Base-by-base conservation (phyloP, 2,888 invertebrate species). In the Drosophila mimetica region DNA sequence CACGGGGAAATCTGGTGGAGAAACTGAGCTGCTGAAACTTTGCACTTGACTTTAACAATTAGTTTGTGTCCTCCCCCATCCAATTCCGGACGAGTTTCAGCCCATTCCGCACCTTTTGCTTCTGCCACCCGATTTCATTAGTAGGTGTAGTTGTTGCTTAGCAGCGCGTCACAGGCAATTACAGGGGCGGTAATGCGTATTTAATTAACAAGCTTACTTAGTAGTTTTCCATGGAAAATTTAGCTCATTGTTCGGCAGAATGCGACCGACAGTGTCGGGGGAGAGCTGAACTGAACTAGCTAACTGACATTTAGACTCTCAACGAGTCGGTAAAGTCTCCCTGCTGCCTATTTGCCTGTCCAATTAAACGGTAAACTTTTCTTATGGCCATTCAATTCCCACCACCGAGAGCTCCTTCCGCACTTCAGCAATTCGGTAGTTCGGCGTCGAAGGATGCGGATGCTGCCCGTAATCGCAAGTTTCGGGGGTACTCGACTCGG, bases 131-230 rank as follows among this genome's bases (percentile, higher is more conserved):
- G 48, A 48, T 54, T 65, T 37, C 37, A 50, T 42, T 57, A 53
- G 51, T 52, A 50, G 65, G 28, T 70, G 51, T 55, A 64, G 63
- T 71, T 65, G 74, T 36, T 53, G 74, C 78, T 69, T 55, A 81
- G 61, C 74, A 87, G 71, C 76, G 74, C 72, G 88, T 73, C 75
- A 63, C 71, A 53, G 75, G 71, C 88, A 88, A 88, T 82, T 86
- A 82, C 72, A 76, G 80, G 75, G 75, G 83, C 83, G 83, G 86
- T 73, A 82, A 82, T 82, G 88, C 86, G 82, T 86, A 88, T 86
- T 88, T 82, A 88, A 88, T 82, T 82, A 86, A 88, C 86, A 82
- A 82, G 82, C 86, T 82, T 82, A 76, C 71, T 86, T 82, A 72
- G 88, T 76, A 86, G 82, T 82, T 82, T 82, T 57, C 74, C 79